Percentiles rank a stretch among this genome's conserved stretches.
These are phyloP conservation scores for Pristionchus entomophagus DNA, from an alignment of 2,888 invertebrate genomes.

Conservation along the genomic window DNA sequence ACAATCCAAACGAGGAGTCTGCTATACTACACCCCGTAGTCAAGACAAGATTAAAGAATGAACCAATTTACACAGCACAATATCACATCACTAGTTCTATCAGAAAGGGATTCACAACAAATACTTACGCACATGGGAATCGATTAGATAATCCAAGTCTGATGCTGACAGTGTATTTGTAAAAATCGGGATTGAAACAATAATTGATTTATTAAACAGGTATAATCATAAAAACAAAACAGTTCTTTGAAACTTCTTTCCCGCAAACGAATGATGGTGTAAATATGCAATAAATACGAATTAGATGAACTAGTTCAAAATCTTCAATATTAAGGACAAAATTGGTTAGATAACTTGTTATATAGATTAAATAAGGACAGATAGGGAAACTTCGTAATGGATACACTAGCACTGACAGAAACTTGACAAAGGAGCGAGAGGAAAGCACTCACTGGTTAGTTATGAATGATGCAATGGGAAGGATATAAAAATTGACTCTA, in stretches of 20 bases:
- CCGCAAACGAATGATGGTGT: neutral
- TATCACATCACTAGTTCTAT: neutral
- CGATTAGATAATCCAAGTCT: neutral
- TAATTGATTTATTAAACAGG: neutral
- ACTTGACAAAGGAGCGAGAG: neutral
- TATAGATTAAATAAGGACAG: neutral
- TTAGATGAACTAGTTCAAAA: neutral
- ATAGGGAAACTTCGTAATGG: neutral
- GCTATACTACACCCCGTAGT: constrained; percentile 7
- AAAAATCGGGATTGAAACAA: neutral
- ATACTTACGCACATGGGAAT: neutral
- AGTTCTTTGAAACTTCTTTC: neutral
- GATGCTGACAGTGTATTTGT: neutral
- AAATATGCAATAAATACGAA: neutral
- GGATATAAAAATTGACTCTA: neutral
- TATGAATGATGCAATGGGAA: neutral
- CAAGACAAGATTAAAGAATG: neutral
- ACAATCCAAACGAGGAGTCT: neutral
- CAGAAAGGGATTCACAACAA: neutral
- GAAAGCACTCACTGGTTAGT: neutral
- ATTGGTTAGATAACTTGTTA: neutral
- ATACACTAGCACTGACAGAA: neutral
- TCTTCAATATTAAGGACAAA: neutral
- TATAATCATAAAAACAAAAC: neutral
- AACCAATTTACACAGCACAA: neutral